Evolutionary conservation across 92 coral and sea anemone species (phyloP).

Genomic region (Zoanthus solanderi): DNA sequence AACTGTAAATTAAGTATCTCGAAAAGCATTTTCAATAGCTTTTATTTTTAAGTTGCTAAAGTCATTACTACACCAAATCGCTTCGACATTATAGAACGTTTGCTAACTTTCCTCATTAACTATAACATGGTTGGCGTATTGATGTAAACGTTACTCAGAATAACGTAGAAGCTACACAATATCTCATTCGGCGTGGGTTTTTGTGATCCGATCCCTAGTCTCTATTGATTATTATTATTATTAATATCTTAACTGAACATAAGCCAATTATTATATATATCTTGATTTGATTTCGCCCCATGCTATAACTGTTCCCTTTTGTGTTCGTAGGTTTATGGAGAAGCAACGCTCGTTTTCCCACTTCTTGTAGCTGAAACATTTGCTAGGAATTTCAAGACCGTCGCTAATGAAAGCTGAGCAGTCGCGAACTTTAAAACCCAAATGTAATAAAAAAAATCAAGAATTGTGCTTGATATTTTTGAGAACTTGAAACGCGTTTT

Average conservation of each 20-base stretch:
- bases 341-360: constrained; percentile 85
- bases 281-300: neutral
- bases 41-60: too few relatives aligned
- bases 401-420: neutral
- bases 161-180: too few relatives aligned
- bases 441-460: neutral
- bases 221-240: neutral
- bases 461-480: neutral
- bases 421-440: neutral
- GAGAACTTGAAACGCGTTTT: neutral
- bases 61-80: too few relatives aligned
- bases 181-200: too few relatives aligned
- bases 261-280: neutral
- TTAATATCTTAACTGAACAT: neutral
- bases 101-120: too few relatives aligned
- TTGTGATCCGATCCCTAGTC: too few relatives aligned
- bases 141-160: too few relatives aligned
- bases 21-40: too few relatives aligned
- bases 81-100: too few relatives aligned
- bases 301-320: neutral
- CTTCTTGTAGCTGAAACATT: constrained; percentile 93
- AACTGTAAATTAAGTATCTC: neutral
- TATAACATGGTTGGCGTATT: too few relatives aligned
- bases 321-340: constrained; percentile 76
- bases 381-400: constrained; percentile 72